A percentile compares a stretch with the other conserved stretches of the same genome.
Conservation (phyloP, 2,113 vertebrate species). For the Tringa solitaria region DNA sequence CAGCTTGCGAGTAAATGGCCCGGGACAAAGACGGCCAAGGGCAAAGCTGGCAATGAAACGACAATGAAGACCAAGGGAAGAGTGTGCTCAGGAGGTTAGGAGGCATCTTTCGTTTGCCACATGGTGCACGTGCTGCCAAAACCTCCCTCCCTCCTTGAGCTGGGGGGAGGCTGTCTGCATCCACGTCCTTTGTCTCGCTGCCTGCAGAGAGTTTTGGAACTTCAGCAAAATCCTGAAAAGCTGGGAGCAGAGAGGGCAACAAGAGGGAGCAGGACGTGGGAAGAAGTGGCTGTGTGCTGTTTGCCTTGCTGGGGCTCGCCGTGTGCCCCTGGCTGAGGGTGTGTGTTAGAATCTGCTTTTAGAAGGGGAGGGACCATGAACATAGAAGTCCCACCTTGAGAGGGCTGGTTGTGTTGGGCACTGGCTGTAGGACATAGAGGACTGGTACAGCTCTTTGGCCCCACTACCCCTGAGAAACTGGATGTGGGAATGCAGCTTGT, state of each 20-base stretch:
- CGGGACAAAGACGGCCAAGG: neutral
- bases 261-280: neutral
- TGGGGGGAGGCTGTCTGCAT: too few relatives aligned
- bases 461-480: too few relatives aligned
- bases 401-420: neutral
- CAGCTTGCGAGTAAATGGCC: accelerated
- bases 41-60: accelerated
- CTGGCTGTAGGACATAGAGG: neutral
- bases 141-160: neutral
- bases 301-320: neutral
- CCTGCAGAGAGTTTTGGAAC: neutral
- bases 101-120: neutral
- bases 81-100: neutral
- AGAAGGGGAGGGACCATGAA: neutral
- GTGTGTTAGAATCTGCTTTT: accelerated
- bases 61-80: neutral
- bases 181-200: accelerated
- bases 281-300: neutral
- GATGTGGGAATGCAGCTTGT: neutral
- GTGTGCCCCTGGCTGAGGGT: neutral
- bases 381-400: accelerated
- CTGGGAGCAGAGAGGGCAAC: neutral
- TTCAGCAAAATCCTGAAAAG: neutral
- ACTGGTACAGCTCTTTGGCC: neutral
- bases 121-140: accelerated